These are phyloP conservation scores for Nothocercus julius DNA, from an alignment of 2,113 vertebrate species.

Conservation along the genomic window DNA sequence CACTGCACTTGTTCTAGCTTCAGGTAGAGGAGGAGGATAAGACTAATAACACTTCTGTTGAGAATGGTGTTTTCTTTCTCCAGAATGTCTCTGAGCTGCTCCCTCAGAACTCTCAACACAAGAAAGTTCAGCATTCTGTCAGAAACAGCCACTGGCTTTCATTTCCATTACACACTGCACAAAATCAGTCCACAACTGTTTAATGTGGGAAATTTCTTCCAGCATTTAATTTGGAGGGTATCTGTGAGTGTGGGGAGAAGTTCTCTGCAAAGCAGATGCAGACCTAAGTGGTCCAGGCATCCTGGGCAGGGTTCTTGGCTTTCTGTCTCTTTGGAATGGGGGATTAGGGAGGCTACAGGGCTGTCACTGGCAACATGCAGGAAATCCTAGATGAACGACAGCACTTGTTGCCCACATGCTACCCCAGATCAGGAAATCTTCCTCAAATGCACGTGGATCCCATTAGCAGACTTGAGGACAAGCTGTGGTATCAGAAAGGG, in stretches of 20 bases:
- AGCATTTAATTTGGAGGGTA: background rate
- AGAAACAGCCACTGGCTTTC: background rate
- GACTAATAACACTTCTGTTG: fast-evolving
- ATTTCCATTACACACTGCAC: background rate
- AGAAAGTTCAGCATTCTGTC: background rate
- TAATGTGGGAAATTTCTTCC: background rate
- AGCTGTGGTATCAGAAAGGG: background rate
- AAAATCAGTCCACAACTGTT: background rate
- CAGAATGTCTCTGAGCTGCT: fast-evolving
- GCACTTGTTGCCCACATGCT: fast-evolving
- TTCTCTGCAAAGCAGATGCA: background rate
- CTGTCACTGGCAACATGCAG: background rate
- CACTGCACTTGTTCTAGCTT: background rate
- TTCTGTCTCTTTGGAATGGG: background rate
- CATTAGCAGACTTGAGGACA: constrained; percentile 80
- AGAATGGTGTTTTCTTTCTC: background rate
- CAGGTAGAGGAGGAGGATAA: background rate
- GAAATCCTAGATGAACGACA: background rate
- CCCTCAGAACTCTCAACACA: background rate
- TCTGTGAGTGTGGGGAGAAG: fast-evolving
- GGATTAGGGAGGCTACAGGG: background rate
- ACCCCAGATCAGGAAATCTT: background rate
- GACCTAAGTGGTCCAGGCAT: background rate
- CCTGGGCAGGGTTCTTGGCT: background rate
- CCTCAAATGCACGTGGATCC: constrained; percentile 44